Base-by-base conservation (phyloP, 2,888 invertebrate species). In the Lithophane socia region DNA sequence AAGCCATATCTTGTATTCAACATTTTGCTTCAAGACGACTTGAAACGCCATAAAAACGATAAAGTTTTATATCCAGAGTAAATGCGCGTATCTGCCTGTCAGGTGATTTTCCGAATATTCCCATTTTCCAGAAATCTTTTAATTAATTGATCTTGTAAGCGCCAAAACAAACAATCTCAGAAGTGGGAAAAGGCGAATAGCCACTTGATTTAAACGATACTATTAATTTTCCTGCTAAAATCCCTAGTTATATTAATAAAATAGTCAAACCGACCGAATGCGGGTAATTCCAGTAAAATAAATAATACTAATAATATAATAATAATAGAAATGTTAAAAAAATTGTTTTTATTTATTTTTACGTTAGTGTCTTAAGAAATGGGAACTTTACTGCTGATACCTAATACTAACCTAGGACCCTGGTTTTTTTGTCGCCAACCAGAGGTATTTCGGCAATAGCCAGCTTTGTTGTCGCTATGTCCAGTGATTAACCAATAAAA, bases 91-190 rank as follows among this genome's bases (percentile, higher is more conserved):
- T 52, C 16, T 8, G 21, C 42, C 24, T 10, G 3, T 68, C 37
- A n/a, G 37, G n/a, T 18, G 3, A 7, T 60, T 37, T 60, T 16
- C 29, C 29, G 44, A 5, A 44, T 58, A 37, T 68, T 24, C 12
- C 18, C 49, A 70, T 47, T 79, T 66, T 13, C 44, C 13, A 18
- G 29, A 52, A 66, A 61, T 52, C 37, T 56, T 82, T 60, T 83
- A 71, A 83, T 79, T 71, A 80, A 79, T 83, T 71, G n/a, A 52
- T 83, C 70, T 66, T 49, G 13, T 56, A 78, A 83, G 71, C 60
- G n/a, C 37, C 37, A 71, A 70, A 70, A 71, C 65, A 61, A 82
- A 78, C 61, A 79, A 61, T 83, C 56, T 72, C 24, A 29, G 56
- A 65, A 79, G 49, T 79, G 54, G n/a, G 64, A 54, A 68, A 52